Evolutionary conservation across 2,797 vertebrate genomes (phyloP).

Genomic region (Brachyalestes nurse): DNA sequence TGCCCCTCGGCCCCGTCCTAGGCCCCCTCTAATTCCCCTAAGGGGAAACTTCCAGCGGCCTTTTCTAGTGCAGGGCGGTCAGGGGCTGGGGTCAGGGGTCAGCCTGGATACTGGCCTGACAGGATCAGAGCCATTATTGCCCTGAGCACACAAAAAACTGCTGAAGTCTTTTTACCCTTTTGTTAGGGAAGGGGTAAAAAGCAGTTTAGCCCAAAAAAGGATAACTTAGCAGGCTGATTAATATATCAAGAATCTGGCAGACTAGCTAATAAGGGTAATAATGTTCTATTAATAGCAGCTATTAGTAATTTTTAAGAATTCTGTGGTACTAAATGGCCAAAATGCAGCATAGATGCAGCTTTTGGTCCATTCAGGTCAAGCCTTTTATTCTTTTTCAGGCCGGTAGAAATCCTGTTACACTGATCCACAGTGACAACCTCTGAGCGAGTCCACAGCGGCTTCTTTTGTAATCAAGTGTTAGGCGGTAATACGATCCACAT

Average conservation of each 20-base stretch:
- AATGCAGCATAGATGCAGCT: not conserved
- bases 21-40: conserved; percentile 65
- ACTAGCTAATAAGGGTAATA: not conserved
- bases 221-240: conserved; percentile 75
- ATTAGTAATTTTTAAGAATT: not conserved
- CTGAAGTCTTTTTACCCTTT: conserved; percentile 71
- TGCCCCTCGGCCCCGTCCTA: conserved; percentile 80
- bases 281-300: not conserved
- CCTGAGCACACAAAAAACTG: conserved; percentile 80
- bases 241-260: conserved; percentile 65
- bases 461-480: conserved; percentile 65
- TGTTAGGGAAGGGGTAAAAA: conserved; percentile 66
- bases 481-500: conserved; percentile 56
- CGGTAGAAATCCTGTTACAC: conserved; percentile 39
- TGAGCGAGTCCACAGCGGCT: conserved; percentile 64
- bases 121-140: conserved; percentile 90
- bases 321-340: not conserved
- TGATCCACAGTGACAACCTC: conserved; percentile 77
- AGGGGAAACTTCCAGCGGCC: conserved; percentile 70
- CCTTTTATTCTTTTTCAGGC: not conserved
- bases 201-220: conserved; percentile 32
- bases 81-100: conserved; percentile 86
- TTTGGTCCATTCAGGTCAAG: conserved; percentile 2
- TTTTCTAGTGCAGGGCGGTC: conserved; percentile 82
- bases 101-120: conserved; percentile 82